phyloP scores from a whole-genome alignment of 2,888 invertebrate species.

The Psylliodes chrysocephalus region DNA sequence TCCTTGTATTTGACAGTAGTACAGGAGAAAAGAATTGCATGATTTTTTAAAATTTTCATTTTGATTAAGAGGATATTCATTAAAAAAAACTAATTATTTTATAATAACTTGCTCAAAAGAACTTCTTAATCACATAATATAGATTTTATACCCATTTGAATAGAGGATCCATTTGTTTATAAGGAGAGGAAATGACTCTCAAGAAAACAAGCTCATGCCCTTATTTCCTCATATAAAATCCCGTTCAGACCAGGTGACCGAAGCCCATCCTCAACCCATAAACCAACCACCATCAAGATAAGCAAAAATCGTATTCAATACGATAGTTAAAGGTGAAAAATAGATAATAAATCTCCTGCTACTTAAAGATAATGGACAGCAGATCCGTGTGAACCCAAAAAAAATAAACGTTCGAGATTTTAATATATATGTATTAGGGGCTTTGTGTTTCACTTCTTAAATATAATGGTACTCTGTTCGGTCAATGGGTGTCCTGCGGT shows the following conservation, averaged over 20 bases:
- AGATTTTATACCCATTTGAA: no score
- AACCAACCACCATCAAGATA: conserved; percentile 29
- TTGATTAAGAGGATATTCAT: no score
- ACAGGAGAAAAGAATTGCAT: no score
- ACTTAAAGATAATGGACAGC: conserved; percentile 53
- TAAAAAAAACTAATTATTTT: no score
- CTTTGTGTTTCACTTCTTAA: conserved; percentile 59
- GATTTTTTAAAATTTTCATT: no score
- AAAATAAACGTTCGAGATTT: conserved; percentile 63
- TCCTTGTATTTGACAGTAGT: no score
- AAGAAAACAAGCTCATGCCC: not conserved
- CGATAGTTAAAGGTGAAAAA: conserved; percentile 49
- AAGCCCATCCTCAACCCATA: conserved; percentile 5
- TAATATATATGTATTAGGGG: conserved; percentile 64
- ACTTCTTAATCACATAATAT: no score
- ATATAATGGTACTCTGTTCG: conserved; percentile 62
- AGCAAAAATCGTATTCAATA: conserved; percentile 41
- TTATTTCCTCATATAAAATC: not conserved
- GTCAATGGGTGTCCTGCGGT: conserved; percentile 64
- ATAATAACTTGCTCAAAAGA: no score
- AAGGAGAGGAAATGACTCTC: conserved; percentile 1
- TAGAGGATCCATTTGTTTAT: not conserved
- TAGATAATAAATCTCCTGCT: conserved; percentile 56
- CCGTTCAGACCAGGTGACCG: not conserved
- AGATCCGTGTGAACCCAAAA: conserved; percentile 57